phyloP scores from a whole-genome alignment of 2,113 vertebrate genomes.

The Puma concolor region DNA sequence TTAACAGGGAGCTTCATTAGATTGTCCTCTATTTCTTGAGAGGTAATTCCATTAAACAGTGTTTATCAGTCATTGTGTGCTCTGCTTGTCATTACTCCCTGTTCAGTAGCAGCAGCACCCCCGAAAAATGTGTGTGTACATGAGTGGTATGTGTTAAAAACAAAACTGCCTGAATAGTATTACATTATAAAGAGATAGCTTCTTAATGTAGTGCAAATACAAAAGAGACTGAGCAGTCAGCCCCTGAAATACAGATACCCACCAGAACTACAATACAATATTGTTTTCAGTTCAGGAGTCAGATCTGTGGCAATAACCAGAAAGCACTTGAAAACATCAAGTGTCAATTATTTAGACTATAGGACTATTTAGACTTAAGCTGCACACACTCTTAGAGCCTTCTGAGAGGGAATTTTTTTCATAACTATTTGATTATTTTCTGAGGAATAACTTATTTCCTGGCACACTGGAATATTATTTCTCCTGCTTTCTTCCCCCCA shows the following conservation, averaged over 20 bases:
- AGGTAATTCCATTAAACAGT: not conserved
- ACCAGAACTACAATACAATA: not conserved
- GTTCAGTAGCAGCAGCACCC: not conserved
- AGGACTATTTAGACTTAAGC: not conserved
- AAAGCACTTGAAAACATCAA: not conserved
- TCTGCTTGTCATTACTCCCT: not conserved
- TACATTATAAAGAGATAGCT: not conserved
- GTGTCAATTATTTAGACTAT: not conserved
- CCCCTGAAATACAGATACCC: not conserved
- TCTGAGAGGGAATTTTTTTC: not conserved
- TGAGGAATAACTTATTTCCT: not conserved
- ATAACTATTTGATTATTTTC: not conserved
- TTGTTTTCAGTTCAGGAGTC: not conserved
- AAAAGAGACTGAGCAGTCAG: not conserved
- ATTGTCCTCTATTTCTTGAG: not conserved
- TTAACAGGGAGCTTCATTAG: slow-evolving; percentile 26
- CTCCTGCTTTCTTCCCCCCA: not conserved
- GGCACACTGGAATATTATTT: not conserved
- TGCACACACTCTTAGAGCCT: not conserved
- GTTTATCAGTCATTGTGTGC: not conserved
- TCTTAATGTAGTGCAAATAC: not conserved
- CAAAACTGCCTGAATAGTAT: not conserved
- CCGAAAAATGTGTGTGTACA: not conserved
- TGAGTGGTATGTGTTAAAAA: not conserved
- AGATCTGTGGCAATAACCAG: not conserved